A percentile compares a stretch with the other conserved stretches of the same genome.
These are phyloP conservation scores for Ectobius pallidus DNA, from an alignment of 2,888 invertebrate species.

Conservation along the genomic window DNA sequence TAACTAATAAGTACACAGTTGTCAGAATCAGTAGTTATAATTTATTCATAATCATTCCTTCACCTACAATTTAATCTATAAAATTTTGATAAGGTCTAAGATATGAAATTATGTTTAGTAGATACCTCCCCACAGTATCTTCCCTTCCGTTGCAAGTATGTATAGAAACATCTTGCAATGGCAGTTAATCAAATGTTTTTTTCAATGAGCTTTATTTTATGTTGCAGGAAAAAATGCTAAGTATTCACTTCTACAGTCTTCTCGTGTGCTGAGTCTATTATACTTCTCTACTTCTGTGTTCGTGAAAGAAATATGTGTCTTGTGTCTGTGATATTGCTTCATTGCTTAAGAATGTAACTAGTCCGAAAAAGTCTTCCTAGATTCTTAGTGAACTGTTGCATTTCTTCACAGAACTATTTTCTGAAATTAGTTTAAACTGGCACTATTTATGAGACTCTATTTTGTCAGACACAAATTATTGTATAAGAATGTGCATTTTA, in stretches of 20 bases:
- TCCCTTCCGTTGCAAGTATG: neutral
- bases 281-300: neutral
- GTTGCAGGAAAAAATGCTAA: neutral
- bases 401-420: neutral
- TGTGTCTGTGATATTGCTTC: neutral
- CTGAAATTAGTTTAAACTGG: neutral
- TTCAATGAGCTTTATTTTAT: neutral
- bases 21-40: no score
- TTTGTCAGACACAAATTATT: no score
- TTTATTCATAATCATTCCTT: no score
- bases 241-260: neutral
- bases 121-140: no score
- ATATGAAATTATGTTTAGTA: no score
- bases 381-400: neutral
- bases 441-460: no score
- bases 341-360: neutral
- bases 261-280: neutral
- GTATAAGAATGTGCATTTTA: no score
- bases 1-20: no score
- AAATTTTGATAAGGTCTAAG: no score
- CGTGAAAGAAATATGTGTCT: neutral
- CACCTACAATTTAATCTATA: no score
- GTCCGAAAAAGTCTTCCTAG: neutral
- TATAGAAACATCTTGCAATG: neutral
- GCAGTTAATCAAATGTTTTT: neutral